Conservation (phyloP, 2,113 vertebrate species). For the Microcebus lehilahytsara region DNA sequence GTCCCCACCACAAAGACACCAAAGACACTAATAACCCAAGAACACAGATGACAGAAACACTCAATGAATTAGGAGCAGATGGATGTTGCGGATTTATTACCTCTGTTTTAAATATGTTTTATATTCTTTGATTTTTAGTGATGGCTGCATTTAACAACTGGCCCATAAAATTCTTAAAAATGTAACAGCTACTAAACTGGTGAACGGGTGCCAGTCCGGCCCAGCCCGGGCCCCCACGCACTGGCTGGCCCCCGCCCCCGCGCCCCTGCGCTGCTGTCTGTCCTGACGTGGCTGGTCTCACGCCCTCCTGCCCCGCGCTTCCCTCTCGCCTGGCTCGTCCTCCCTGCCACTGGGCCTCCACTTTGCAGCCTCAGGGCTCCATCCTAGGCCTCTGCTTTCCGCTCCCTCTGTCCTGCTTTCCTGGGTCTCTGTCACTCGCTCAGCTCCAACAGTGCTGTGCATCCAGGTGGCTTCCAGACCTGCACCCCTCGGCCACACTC, state of each 20-base stretch:
- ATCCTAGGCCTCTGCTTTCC: no score
- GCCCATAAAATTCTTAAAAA: background rate
- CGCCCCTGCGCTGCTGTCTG: rapidly evolving
- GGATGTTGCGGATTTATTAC: background rate
- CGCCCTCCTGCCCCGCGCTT: rapidly evolving
- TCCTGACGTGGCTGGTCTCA: no score
- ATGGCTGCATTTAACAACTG: background rate
- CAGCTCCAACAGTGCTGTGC: no score
- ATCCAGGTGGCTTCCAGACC: background rate
- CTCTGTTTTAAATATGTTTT: background rate
- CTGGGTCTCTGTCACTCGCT: background rate
- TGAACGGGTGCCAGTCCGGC: rapidly evolving
- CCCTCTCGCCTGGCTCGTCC: background rate
- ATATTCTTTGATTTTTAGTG: background rate
- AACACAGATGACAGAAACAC: background rate
- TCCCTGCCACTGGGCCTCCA: no score
- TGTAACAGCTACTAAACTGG: rapidly evolving
- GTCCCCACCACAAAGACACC: background rate
- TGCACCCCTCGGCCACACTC: no score
- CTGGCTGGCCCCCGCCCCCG: background rate
- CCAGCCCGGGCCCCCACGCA: no score
- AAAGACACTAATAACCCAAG: background rate
- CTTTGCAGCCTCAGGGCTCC: background rate
- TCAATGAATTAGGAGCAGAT: background rate
- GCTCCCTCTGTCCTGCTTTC: background rate